Conservation (phyloP, 2,113 vertebrate species). For the Gambusia holbrooki region DNA sequence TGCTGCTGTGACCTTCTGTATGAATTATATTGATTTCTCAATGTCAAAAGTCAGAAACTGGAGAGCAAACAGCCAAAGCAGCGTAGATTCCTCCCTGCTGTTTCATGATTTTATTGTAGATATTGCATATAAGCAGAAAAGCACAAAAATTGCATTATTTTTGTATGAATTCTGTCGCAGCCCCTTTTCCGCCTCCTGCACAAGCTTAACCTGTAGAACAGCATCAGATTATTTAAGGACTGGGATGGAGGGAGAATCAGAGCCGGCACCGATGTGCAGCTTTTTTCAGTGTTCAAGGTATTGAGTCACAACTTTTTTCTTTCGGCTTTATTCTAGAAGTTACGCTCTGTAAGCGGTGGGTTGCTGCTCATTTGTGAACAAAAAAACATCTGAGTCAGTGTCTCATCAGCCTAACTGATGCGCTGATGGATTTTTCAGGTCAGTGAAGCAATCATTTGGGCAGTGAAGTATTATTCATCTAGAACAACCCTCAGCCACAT, state of each 20-base stretch:
- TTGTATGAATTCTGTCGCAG: background rate
- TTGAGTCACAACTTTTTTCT: background rate
- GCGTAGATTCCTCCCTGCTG: background rate
- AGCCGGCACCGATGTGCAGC: background rate
- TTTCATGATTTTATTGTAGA: background rate
- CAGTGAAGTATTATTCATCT: background rate
- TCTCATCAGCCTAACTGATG: background rate
- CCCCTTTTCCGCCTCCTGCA: background rate
- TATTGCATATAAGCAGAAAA: background rate
- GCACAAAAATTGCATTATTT: background rate
- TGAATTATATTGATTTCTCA: background rate
- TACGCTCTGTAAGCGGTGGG: background rate
- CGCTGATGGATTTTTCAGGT: background rate
- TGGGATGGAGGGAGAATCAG: background rate
- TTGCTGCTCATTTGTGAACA: background rate
- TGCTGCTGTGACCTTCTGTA: conserved; percentile 1
- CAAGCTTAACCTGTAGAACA: background rate
- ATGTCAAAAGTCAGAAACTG: background rate
- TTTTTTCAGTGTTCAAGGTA: background rate
- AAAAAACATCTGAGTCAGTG: background rate
- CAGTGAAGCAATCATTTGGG: background rate
- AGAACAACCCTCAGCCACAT: background rate
- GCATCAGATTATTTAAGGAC: background rate
- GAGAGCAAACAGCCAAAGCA: background rate
- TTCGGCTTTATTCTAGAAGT: background rate